phyloP scores from a whole-genome alignment of 2,113 vertebrate species.

The Platycercus adscitus region DNA sequence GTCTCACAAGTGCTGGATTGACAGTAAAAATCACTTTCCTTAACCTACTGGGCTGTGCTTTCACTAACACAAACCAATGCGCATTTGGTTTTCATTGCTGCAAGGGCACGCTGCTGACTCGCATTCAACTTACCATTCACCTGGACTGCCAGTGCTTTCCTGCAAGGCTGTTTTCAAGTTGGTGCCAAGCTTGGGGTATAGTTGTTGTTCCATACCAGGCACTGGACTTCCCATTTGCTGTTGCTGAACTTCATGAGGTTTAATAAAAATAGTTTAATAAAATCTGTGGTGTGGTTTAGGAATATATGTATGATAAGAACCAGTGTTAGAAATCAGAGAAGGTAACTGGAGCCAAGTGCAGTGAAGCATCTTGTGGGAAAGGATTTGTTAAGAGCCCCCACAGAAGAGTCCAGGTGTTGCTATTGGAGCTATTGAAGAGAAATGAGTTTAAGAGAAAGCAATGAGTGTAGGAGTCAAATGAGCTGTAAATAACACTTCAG shows the following conservation, averaged over 20 bases:
- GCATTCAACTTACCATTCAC: neutral
- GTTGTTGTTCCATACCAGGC: neutral
- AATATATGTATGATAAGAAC: neutral
- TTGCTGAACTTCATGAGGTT: neutral
- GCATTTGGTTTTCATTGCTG: neutral
- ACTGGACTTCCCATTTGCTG: neutral
- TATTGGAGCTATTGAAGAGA: neutral
- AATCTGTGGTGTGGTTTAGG: neutral
- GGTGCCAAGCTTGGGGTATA: neutral
- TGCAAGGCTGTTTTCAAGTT: neutral
- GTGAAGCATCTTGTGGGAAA: neutral
- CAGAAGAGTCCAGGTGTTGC: neutral
- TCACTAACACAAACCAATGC: neutral
- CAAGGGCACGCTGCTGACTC: neutral
- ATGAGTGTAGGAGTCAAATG: neutral
- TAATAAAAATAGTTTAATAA: too few relatives aligned
- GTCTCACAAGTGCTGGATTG: neutral
- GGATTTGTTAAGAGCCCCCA: neutral
- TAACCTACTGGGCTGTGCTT: neutral
- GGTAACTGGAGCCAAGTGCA: neutral
- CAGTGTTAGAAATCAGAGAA: neutral
- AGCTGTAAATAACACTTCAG: neutral
- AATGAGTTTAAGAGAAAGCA: neutral
- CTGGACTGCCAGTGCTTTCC: neutral
- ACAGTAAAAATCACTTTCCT: neutral